These are phyloP conservation scores for Betta splendens DNA, from an alignment of 2,797 vertebrate species.

Conservation along the genomic window DNA sequence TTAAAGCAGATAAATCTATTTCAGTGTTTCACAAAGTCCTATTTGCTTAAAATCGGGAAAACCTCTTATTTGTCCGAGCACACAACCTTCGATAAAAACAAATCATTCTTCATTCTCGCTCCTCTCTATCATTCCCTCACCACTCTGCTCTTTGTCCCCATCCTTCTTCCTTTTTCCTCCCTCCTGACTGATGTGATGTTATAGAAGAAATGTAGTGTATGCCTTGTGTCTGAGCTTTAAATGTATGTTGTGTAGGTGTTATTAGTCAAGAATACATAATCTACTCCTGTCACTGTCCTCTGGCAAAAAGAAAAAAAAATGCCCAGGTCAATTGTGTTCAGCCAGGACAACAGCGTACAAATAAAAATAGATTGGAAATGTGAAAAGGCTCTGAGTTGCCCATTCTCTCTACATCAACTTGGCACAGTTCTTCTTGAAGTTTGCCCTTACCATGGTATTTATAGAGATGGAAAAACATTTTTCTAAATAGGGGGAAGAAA, in stretches of 20 bases:
- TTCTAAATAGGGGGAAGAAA: conserved; percentile 26
- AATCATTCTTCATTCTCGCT: conserved; percentile 15
- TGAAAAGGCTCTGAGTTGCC: conserved; percentile 3
- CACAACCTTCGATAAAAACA: conserved; percentile 29
- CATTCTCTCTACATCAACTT: conserved; percentile 8
- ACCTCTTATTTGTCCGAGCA: conserved; percentile 53
- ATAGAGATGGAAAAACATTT: conserved; percentile 24
- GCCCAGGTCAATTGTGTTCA: conserved; percentile 41
- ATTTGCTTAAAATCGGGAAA: conserved; percentile 58
- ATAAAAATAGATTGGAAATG: conserved; percentile 25
- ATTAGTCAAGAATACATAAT: conserved; percentile 67
- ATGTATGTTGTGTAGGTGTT: conserved; percentile 60
- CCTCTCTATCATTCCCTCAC: conserved; percentile 17
- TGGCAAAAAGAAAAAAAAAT: conserved; percentile 58
- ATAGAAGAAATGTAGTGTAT: conserved; percentile 29
- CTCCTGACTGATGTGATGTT: conserved; percentile 31
- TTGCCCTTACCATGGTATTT: conserved; percentile 21
- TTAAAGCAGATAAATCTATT: conserved; percentile 39
- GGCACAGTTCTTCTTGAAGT: neutral
- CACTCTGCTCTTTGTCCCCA: conserved; percentile 46
- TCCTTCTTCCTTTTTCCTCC: conserved; percentile 28
- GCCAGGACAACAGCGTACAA: conserved; percentile 30
- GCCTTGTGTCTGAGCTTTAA: conserved; percentile 11
- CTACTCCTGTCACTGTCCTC: conserved; percentile 47
- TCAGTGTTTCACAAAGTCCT: conserved; percentile 46